These are phyloP conservation scores for Drosophila paranaensis DNA, from an alignment of 2,888 invertebrate species.

Conservation along the genomic window DNA sequence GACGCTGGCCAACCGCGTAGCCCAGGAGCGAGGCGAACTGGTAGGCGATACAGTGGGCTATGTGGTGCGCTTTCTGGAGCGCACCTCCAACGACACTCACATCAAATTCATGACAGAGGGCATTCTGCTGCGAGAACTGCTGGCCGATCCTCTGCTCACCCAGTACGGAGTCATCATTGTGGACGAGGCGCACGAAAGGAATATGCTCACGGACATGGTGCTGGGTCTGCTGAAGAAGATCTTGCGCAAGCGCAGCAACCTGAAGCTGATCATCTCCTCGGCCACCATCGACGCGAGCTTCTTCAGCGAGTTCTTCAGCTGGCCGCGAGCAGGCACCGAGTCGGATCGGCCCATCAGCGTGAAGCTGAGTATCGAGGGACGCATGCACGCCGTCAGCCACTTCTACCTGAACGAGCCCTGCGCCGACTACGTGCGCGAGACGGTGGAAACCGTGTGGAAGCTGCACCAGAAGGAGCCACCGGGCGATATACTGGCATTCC, in stretches of 20 bases:
- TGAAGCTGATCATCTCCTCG: slow-evolving; percentile 95
- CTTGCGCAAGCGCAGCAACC: slow-evolving; percentile 91
- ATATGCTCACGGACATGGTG: slow-evolving; percentile 95
- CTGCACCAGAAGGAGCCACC: slow-evolving; percentile 92
- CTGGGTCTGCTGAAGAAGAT: slow-evolving; percentile 98
- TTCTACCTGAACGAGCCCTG: slow-evolving; percentile 93
- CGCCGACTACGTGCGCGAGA: slow-evolving; percentile 94
- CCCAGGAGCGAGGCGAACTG: slow-evolving; percentile 92
- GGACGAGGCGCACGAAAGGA: slow-evolving; percentile 98
- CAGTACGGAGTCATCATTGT: slow-evolving; percentile 95
- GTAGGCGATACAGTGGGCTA: slow-evolving; percentile 94
- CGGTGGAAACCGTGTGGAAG: slow-evolving; percentile 94
- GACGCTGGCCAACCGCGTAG: slow-evolving; percentile 93
- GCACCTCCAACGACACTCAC: slow-evolving; percentile 87
- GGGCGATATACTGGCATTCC: slow-evolving; percentile 96
- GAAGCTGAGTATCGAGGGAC: slow-evolving; percentile 94
- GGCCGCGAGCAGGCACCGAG: slow-evolving; percentile 39
- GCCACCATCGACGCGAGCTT: slow-evolving; percentile 98
- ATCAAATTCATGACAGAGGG: slow-evolving; percentile 98
- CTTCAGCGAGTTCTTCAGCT: slow-evolving; percentile 91
- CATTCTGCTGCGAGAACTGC: slow-evolving; percentile 96
- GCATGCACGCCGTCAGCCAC: slow-evolving; percentile 94
- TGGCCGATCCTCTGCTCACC: slow-evolving; percentile 95
- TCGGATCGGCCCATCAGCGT: slow-evolving; percentile 86
- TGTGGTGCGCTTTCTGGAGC: slow-evolving; percentile 92